Evolutionary conservation across 2,113 vertebrate species (phyloP).

Genomic region (Sylvilagus bachmani): DNA sequence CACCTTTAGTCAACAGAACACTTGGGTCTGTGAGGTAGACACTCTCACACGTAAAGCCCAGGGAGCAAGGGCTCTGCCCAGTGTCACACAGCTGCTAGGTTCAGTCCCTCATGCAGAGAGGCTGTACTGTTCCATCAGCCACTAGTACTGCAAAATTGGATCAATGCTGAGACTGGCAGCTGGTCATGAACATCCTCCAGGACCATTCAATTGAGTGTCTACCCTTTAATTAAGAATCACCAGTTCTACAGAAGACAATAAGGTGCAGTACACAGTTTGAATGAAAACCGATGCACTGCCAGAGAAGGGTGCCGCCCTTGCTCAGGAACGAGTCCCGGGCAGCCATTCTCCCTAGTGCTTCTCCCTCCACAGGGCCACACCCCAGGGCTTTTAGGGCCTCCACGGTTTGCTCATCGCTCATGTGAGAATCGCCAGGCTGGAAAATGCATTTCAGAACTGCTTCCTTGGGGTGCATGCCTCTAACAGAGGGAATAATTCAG

Average conservation of each 20-base stretch:
- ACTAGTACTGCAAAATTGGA: not conserved
- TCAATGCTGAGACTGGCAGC: not conserved
- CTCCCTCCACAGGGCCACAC: not conserved
- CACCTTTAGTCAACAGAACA: not conserved
- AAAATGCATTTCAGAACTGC: not conserved
- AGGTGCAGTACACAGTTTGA: not conserved
- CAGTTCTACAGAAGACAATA: not conserved
- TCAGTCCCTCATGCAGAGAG: not conserved
- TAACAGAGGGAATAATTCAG: conserved; percentile 21
- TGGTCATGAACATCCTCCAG: conserved; percentile 35
- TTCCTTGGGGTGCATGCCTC: not conserved
- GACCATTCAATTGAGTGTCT: not conserved
- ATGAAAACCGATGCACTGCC: not conserved
- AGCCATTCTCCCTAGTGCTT: not conserved
- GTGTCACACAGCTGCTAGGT: not conserved
- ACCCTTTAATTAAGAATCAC: conserved; percentile 4
- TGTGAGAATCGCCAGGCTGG: not conserved
- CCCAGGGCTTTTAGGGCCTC: too few relatives aligned
- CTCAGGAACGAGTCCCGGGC: not conserved
- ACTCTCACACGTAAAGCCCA: not conserved
- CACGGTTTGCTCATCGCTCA: too few relatives aligned
- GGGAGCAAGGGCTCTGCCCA: not conserved
- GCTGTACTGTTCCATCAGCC: not conserved
- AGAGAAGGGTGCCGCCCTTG: not conserved
- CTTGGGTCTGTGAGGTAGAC: not conserved